Conservation (phyloP, 2,888 invertebrate species). For the Bugula neritina region DNA sequence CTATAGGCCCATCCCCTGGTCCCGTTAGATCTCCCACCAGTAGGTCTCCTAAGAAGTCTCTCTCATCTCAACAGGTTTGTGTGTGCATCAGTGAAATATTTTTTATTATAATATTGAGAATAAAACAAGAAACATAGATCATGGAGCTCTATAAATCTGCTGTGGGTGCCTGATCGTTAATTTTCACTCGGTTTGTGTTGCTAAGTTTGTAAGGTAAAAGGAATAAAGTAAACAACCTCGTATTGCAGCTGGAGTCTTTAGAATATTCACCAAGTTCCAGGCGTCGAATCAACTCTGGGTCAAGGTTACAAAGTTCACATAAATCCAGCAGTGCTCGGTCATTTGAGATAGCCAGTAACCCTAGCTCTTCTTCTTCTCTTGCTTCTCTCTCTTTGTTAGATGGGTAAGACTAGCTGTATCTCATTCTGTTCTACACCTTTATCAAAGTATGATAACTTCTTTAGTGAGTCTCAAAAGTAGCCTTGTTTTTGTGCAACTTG, state of each 20-base stretch:
- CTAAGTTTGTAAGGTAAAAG: too few species aligned
- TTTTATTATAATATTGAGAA: too few species aligned
- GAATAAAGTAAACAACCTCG: too few species aligned
- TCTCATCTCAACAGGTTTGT: constrained; percentile 19
- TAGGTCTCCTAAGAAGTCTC: constrained; percentile 9
- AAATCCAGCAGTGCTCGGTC: constrained; percentile 5
- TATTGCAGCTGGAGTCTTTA: constrained; percentile 19
- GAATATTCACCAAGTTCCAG: constrained; percentile 17
- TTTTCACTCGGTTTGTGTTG: too few species aligned
- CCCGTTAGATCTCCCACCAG: background rate
- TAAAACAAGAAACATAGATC: too few species aligned
- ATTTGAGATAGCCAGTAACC: constrained; percentile 5
- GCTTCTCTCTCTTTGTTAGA: constrained; percentile 10
- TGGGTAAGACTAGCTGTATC: constrained; percentile 3
- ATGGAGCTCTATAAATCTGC: too few species aligned
- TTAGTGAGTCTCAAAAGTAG: too few species aligned
- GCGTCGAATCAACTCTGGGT: constrained; percentile 21
- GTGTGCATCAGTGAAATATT: too few species aligned
- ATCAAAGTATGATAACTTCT: too few species aligned
- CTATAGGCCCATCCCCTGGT: background rate
- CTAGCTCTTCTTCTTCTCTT: constrained; percentile 20
- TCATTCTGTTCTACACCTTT: too few species aligned
- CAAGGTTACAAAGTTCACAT: background rate
- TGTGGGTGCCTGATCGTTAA: too few species aligned
- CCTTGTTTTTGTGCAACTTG: too few species aligned